A percentile compares a stretch with the other conserved stretches of the same genome.
These are phyloP conservation scores for Dendrocincla tyrannina DNA, from an alignment of 2,797 vertebrate species.

Conservation along the genomic window DNA sequence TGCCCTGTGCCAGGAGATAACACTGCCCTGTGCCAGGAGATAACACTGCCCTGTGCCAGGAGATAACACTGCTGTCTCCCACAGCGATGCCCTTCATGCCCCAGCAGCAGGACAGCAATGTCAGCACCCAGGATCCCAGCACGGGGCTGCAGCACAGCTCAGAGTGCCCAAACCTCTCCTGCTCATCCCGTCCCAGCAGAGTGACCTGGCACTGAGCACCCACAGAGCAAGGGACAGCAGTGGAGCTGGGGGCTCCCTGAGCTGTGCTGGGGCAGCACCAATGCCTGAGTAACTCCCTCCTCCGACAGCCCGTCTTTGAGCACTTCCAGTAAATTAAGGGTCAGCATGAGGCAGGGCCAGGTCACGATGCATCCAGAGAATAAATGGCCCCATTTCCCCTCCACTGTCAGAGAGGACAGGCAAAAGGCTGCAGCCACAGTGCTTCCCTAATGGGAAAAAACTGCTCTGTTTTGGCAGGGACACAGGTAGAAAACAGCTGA, in stretches of 20 bases:
- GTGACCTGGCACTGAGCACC: fast-evolving
- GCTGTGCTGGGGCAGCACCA: fast-evolving
- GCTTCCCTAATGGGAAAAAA: not conserved
- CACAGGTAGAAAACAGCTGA: fast-evolving
- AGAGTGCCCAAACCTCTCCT: not conserved
- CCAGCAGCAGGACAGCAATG: not conserved
- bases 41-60: not conserved
- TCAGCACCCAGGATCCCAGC: not conserved
- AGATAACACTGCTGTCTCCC: not conserved
- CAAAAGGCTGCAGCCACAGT: not conserved
- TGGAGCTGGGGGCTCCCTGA: not conserved
- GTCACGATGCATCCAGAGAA: not conserved
- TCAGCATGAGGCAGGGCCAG: fast-evolving
- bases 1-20: not conserved
- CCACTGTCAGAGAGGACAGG: not conserved
- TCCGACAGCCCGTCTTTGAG: fast-evolving
- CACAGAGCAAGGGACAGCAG: not conserved
- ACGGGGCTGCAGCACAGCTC: fast-evolving
- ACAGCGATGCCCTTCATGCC: constrained; percentile 46
- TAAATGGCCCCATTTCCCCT: not conserved
- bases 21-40: not conserved
- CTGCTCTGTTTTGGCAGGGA: not conserved
- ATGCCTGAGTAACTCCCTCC: not conserved
- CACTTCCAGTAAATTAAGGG: not conserved
- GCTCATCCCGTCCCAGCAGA: fast-evolving